phyloP scores from a whole-genome alignment of 2,113 vertebrate species.

The Dromaius novaehollandiae region DNA sequence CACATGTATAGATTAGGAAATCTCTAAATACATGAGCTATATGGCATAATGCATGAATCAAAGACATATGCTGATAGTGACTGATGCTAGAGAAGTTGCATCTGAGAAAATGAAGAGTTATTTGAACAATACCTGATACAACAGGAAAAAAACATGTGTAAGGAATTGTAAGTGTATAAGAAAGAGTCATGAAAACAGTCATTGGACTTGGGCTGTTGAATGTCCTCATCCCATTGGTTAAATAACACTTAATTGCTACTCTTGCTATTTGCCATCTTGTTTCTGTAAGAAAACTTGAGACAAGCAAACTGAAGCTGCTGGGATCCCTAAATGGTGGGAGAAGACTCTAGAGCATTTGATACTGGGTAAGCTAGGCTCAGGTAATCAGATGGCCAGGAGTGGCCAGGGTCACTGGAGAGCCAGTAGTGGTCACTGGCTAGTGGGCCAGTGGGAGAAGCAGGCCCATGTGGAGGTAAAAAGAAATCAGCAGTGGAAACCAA shows the following conservation, averaged over 20 bases:
- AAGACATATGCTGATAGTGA: not conserved
- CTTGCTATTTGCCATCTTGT: not conserved
- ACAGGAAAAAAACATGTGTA: not conserved
- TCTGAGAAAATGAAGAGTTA: not conserved
- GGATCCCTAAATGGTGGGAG: not conserved
- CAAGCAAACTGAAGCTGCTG: not conserved
- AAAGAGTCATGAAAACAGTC: not conserved
- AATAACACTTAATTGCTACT: not conserved
- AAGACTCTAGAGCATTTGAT: not conserved
- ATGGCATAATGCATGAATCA: not conserved
- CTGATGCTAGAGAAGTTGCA: not conserved
- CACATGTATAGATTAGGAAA: not conserved
- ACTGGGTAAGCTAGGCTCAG: not conserved
- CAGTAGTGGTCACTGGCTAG: not conserved
- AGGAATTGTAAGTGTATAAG: not conserved
- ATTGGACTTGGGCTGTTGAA: not conserved
- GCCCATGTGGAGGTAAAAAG: not conserved
- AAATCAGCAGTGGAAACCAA: not conserved
- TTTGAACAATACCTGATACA: not conserved
- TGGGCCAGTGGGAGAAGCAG: not conserved
- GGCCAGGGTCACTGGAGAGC: not conserved
- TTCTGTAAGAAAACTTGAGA: not conserved
- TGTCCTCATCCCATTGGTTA: not conserved
- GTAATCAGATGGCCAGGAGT: not conserved
- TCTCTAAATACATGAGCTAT: not conserved